Evolutionary conservation across 2,113 vertebrate genomes (phyloP), one percentile per base, ranked within the genome.

Genomic region (Platysternon megacephalum): DNA sequence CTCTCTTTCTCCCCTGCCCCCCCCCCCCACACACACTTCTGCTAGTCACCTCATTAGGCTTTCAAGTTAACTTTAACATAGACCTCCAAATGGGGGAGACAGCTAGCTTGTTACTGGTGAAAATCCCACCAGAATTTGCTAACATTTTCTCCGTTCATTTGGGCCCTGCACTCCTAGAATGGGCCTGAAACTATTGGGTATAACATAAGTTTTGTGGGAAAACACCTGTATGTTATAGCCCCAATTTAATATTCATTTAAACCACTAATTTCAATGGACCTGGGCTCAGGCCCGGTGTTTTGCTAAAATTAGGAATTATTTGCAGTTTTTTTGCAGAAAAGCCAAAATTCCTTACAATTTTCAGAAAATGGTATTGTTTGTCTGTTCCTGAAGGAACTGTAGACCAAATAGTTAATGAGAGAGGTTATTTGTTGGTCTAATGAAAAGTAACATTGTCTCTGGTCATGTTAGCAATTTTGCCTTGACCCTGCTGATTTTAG

Each of bases 211-310:
- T 16, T 85, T 88, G 48, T 83, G 48, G 94, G 51, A 61, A 84
- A 26, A 35, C 0, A 0, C 21, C 5, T 65, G 0, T 39, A 6
- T 5, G 21, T 8, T 26, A 24, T 1, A 0, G 3, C 83, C 7
- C 46, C 35, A 76, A 32, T 0, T 0, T 35, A 82, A 35, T 6
- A 22, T 0, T 0, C 53, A 22, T 85, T 94, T 44, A 26, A 42
- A 13, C 72, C 72, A 42, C 42, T 76, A 26, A 44, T 76, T 44
- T 76, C 21, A 76, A 6, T 85, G 11, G 84, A 80, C 28, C 2
- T 6, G 17, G 55, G 42, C 42, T 89, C 55, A 22, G 65, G 80
- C 39, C 29, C 39, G 83, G 44, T 49, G 12, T 22, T 81, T 79
- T 92, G 84, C 46, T 79, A 74, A 94, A 92, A 39, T 6, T 68